These are phyloP conservation scores for Spilosoma lubricipeda DNA, from an alignment of 2,888 invertebrate genomes.

Conservation along the genomic window DNA sequence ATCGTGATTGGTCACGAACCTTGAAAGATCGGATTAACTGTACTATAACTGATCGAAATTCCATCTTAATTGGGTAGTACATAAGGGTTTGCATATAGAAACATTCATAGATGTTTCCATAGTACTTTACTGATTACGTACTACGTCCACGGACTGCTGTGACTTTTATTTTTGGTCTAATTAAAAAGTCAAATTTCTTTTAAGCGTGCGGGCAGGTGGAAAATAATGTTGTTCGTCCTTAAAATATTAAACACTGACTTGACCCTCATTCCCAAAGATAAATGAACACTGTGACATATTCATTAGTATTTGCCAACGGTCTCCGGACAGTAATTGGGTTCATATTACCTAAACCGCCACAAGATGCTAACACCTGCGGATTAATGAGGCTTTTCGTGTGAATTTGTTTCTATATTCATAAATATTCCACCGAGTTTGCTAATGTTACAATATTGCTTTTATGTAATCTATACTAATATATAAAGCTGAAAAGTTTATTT, in stretches of 20 bases:
- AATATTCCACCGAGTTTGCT: not conserved
- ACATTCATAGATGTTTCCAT: not conserved
- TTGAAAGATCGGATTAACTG: not conserved
- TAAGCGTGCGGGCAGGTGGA: not conserved
- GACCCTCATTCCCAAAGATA: slow-evolving; percentile 43
- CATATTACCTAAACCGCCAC: slow-evolving; percentile 40
- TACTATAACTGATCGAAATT: not conserved
- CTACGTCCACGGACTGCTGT: no score
- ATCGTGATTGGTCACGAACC: no score
- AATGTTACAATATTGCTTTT: not conserved
- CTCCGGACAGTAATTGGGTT: slow-evolving; percentile 52
- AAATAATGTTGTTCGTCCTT: slow-evolving; percentile 3
- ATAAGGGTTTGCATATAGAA: not conserved
- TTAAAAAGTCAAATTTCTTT: slow-evolving; percentile 4
- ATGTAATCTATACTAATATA: no score
- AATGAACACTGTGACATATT: slow-evolving; percentile 59
- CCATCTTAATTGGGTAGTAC: not conserved
- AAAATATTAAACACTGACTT: slow-evolving; percentile 25
- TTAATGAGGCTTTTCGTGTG: slow-evolving; percentile 2
- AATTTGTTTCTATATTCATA: not conserved
- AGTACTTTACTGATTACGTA: not conserved
- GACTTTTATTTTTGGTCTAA: not conserved
- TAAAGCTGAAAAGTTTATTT: no score
- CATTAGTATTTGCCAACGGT: slow-evolving; percentile 50
- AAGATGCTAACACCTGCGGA: slow-evolving; percentile 41